Evolutionary conservation across 2,888 invertebrate genomes (phyloP).

Genomic region (Blomia tropicalis): DNA sequence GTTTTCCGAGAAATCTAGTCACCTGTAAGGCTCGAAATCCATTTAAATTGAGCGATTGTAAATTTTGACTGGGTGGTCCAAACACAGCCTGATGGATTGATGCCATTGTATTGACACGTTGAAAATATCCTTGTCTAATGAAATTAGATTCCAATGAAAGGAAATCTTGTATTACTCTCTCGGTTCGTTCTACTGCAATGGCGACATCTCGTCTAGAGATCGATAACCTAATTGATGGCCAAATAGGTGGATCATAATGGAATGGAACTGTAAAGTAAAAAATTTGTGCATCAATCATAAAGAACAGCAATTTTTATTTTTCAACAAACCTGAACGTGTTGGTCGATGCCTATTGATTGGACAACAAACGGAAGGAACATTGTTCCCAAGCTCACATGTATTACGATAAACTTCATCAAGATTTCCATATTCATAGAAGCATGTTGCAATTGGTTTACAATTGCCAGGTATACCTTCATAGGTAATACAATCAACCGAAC

Average conservation of each 20-base stretch:
- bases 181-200: constrained; percentile 31
- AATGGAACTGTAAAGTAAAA: not conserved
- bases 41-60: constrained; percentile 21
- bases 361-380: constrained; percentile 20
- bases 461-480: constrained; percentile 21
- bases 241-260: not conserved
- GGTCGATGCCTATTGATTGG: constrained; percentile 2
- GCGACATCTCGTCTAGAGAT: not conserved
- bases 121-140: constrained; percentile 20
- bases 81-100: constrained; percentile 28
- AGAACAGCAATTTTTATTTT: not conserved
- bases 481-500: constrained; percentile 5
- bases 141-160: constrained; percentile 11
- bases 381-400: not conserved
- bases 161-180: constrained; percentile 20
- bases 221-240: not conserved
- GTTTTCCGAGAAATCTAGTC: constrained; percentile 19
- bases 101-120: constrained; percentile 24
- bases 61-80: constrained; percentile 22
- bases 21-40: constrained; percentile 27
- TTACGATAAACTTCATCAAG: not conserved
- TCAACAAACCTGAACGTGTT: not conserved
- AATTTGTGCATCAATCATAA: not conserved
- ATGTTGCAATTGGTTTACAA: constrained; percentile 18
- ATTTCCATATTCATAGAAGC: constrained; percentile 23